Conservation (phyloP, 2,888 invertebrate genomes). For the Papilio gigon region DNA sequence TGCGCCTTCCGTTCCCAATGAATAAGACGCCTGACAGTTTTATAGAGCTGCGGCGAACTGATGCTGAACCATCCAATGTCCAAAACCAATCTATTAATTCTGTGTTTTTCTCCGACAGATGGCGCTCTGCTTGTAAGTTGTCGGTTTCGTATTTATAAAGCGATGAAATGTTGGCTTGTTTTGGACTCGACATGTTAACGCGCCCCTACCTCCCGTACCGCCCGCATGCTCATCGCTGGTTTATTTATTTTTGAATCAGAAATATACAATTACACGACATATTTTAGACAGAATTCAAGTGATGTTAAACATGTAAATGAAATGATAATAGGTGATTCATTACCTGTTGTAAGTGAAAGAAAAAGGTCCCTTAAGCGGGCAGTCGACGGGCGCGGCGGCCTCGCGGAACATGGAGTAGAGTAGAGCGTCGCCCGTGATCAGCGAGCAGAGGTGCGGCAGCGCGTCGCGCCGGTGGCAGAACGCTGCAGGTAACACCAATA, state of each 20-base stretch:
- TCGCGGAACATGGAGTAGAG: constrained; percentile 95
- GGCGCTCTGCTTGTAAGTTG: neutral
- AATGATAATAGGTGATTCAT: constrained; percentile 37
- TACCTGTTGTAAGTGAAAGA: constrained; percentile 94
- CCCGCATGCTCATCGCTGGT: too few relatives aligned
- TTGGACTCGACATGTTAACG: neutral
- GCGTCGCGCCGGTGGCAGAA: constrained; percentile 89
- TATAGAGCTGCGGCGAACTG: constrained; percentile 25
- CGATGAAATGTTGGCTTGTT: constrained; percentile 11
- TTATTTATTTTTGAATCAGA: neutral
- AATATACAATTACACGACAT: neutral
- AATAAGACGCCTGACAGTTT: constrained; percentile 40
- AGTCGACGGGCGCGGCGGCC: constrained; percentile 93
- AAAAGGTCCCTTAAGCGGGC: constrained; percentile 93
- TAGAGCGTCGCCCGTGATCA: constrained; percentile 94
- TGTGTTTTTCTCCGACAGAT: constrained; percentile 6
- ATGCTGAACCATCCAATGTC: constrained; percentile 17
- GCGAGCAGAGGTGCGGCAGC: constrained; percentile 90
- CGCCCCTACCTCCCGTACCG: neutral
- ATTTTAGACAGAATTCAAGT: too few relatives aligned
- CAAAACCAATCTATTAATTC: constrained; percentile 35
- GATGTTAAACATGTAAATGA: neutral
- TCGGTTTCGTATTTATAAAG: constrained; percentile 14
- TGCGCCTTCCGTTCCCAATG: constrained; percentile 31
- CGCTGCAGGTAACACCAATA: constrained; percentile 75